Evolutionary conservation across 2,113 vertebrate species (phyloP), one percentile per base, ranked within the genome.

Genomic region (Baryphthengus martii): DNA sequence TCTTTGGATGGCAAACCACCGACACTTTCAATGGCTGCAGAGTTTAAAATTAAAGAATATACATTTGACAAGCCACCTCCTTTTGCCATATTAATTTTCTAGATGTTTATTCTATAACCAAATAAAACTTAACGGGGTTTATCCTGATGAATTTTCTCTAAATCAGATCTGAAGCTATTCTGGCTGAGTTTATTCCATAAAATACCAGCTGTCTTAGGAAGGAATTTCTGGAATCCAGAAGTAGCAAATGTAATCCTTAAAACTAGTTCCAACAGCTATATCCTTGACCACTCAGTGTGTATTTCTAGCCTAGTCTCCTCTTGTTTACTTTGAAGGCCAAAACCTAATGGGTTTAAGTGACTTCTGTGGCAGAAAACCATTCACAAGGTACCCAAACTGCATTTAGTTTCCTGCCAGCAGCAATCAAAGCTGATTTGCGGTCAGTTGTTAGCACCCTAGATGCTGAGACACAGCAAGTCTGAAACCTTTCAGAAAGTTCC

Each of bases 1-100:
- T 49, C 89, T 95, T 45, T 68, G 73, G 45, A 80, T 93, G 53
- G 86, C 95, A 93, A 94, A 85, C 90, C 91, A 74, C 93, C 44
- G 89, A 71, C 82, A 79, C 91, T 88, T 95, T 25, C 71, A 52
- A 13, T 89, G 75, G 47, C 86, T 81, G 19, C 59, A 58, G 65
- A 83, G 56, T 35, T 93, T 37, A 71, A 70, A 81, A 71, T 83
- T 5, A 11, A 78, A 28, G 19, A 45, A 16, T 37, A 29, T 39
- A 44, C 45, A 15, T 44, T 88, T 76, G 65, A 86, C 44, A 68
- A 37, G 17, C 61, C 74, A 29, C 49, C 47, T 62, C 58, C 49
- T 95, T 84, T 37, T 77, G 28, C 71, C 24, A 2, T 17, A 11
- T 63, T 61, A 3, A 10, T 74, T 83, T 91, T 87, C 61, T 66